Evolutionary conservation across 2,797 vertebrate genomes (phyloP).

Genomic region (Meriones psammophilus): DNA sequence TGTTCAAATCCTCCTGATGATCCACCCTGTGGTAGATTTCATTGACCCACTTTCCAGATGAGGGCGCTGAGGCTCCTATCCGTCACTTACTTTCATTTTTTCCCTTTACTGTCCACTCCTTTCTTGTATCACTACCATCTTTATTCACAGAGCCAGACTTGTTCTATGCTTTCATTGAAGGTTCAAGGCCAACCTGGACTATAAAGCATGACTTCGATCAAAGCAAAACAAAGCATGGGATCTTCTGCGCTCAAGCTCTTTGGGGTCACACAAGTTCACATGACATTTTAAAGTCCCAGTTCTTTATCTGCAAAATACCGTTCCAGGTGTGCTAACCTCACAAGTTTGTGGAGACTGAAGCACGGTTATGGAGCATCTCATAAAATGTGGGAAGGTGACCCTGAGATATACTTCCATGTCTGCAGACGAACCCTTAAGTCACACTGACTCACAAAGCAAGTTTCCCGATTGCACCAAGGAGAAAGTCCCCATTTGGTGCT

Average conservation of each 20-base stretch:
- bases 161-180: not conserved
- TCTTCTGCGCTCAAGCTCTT: not conserved
- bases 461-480: not conserved
- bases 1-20: not conserved
- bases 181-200: not conserved
- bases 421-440: not conserved
- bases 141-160: not conserved
- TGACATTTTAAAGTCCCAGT: not conserved
- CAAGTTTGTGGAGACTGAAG: not conserved
- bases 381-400: not conserved
- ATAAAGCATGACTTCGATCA: not conserved
- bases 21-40: not conserved
- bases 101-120: not conserved
- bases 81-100: fast-evolving
- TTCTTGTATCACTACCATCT: fast-evolving
- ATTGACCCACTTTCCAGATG: not conserved
- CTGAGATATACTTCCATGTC: not conserved
- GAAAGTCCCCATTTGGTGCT: not conserved
- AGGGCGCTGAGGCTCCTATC: too few relatives aligned
- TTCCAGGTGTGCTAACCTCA: not conserved
- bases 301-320: not conserved
- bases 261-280: not conserved
- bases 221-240: not conserved
- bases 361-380: not conserved
- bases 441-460: not conserved